Conservation (phyloP, 2,113 vertebrate species). For the Spea multiplicata region DNA sequence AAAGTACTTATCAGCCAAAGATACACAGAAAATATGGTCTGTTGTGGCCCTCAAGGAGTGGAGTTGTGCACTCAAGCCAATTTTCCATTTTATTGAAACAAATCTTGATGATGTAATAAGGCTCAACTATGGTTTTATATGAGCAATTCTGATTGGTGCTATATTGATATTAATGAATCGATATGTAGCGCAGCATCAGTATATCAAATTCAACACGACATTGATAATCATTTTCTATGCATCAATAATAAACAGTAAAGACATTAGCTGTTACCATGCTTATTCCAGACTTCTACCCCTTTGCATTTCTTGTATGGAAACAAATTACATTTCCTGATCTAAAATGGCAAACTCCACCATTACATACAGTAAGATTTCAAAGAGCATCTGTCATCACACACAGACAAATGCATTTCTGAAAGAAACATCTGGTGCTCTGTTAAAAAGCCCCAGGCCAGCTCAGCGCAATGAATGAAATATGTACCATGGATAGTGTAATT, state of each 20-base stretch:
- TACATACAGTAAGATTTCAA: slow-evolving; percentile 73
- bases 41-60: no score
- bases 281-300: slow-evolving; percentile 57
- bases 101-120: no score
- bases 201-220: slow-evolving; percentile 54
- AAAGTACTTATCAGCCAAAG: no score
- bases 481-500: slow-evolving; percentile 66
- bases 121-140: no score
- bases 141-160: not conserved
- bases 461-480: slow-evolving; percentile 70
- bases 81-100: no score
- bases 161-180: slow-evolving; percentile 4
- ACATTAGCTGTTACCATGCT: slow-evolving; percentile 51
- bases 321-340: slow-evolving; percentile 72
- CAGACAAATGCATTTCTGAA: slow-evolving; percentile 72
- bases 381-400: slow-evolving; percentile 74
- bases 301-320: slow-evolving; percentile 58
- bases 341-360: slow-evolving; percentile 68
- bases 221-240: slow-evolving; percentile 36
- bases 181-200: slow-evolving; percentile 26
- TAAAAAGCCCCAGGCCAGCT: slow-evolving; percentile 68
- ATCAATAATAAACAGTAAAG: slow-evolving; percentile 48
- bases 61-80: no score
- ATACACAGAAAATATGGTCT: no score
- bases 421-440: slow-evolving; percentile 76